Evolutionary conservation across 2,113 vertebrate species (phyloP), one percentile per base, ranked within the genome.

Genomic region (Tachysurus fulvidraco): DNA sequence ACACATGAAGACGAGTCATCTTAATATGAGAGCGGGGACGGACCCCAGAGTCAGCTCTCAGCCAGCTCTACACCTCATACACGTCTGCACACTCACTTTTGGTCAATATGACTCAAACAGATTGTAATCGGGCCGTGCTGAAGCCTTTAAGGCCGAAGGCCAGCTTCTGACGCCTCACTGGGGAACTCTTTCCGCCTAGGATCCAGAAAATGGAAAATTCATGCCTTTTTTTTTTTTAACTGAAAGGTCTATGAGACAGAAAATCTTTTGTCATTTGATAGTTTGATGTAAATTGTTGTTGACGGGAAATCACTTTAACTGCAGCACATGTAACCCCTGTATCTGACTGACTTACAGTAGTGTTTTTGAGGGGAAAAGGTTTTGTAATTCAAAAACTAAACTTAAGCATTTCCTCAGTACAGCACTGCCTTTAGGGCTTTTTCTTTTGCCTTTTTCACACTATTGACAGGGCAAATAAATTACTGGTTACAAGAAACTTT

Each of bases 1-100:
- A 83, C 86, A 87, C 88, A 89, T 69, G 78, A 81, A 65, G 88
- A 83, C 25, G 25, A 78, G 73, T 50, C 76, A 85, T 76, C 71
- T 44, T 57, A 85, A 65, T 85, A 55, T 55, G 50, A 46, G 36
- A n/a, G 67, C 41, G 71, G 64, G 64, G 77, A 85, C 28, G 28
- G 69, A 85, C 65, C 65, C 78, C 85, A 71, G 83, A 81, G 64
- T 11, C 36, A 67, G 71, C 60, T 19, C 59, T 59, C 23, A 79
- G 84, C 71, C 86, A 89, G 60, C 57, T 28, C 57, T 81, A 82
- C 80, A 77, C 62, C 86, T 85, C 83, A 83, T 59, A 81, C 87
- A 80, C 44, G 85, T 64, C 82, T 86, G 50, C 83, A 62, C 30
- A 25, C 65, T 83, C 50, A 76, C 76, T 55, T 57, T 81, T 52